Base-by-base conservation (phyloP, 2,888 invertebrate genomes). In the Pegoplata infirma region DNA sequence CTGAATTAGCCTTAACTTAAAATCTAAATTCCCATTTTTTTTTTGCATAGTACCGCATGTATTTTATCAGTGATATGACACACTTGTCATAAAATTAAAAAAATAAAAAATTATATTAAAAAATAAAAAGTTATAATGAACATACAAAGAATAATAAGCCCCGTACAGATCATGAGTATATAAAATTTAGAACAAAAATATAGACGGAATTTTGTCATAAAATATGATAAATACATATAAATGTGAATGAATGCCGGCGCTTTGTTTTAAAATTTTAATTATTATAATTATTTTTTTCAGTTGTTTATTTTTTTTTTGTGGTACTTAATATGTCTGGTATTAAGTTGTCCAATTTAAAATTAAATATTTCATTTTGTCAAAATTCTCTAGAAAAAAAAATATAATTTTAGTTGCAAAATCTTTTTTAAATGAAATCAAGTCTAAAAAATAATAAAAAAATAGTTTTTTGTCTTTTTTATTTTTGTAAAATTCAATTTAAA, bases 401-500 rank as follows among this genome's bases (percentile, higher is more conserved):
- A 28, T 28, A 10, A 23, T 23, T 23, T 23, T 32, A 32, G 32
- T 32, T 3, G 36, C 36, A 32, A 32, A 32, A 32, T 32, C 12
- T 56, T 40, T 58, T 58, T 19, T 17, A 21, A 55, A 19, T 21
- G 58, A 73, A 55, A 63, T 72, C 56, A 73, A 66, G 58, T 64
- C 64, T 72, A 72, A 53, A 25, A n/a, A 5, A 72, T 53, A 66
- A 28, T 2, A n/a, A n/a, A n/a, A n/a, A n/a, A n/a, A n/a, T n/a
- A n/a, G n/a, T 49, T 23, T 47, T 56, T 46, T 32, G n/a, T 21
- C 14, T 58, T 16, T 36, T 32, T 7, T 28, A 32, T 44, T 49
- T 61, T 47, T 77, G 55, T 59, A 71, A 66, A 75, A 71, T 71
- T 71, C 71, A 71, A 75, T 79, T 74, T 74, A 79, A 71, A 71